phyloP scores from a whole-genome alignment of 1,140 invertebrate genomes.

The Euborellia annulipes region DNA sequence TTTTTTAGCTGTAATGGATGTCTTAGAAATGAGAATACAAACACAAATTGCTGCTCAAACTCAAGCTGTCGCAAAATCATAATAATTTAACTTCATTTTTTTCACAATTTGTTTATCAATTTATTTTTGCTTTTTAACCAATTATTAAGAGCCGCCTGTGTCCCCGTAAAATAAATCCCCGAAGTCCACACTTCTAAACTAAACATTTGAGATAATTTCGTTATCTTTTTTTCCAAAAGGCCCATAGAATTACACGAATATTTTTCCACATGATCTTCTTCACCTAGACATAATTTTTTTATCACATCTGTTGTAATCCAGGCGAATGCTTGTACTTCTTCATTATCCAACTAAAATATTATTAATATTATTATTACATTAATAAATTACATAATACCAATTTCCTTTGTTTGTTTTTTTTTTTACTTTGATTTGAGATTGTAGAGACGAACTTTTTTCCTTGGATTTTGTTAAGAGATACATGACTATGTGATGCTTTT shows the following conservation, averaged over 20 bases:
- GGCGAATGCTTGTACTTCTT: slow-evolving; percentile 8
- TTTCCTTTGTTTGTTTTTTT: too few species aligned
- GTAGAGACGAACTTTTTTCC: slow-evolving; percentile 8
- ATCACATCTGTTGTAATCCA: slow-evolving; percentile 5
- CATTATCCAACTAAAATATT: slow-evolving; percentile 6
- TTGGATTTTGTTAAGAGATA: slow-evolving; percentile 16
- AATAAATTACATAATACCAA: neutral
- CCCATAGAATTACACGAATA: neutral
- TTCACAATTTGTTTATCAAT: neutral
- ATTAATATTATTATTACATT: neutral
- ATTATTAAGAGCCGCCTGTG: neutral
- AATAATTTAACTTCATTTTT: neutral
- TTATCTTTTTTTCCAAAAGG: neutral
- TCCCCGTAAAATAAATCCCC: neutral
- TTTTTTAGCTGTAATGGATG: slow-evolving; percentile 5
- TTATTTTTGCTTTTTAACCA: slow-evolving; percentile 1
- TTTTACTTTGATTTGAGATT: slow-evolving; percentile 9
- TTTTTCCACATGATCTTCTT: neutral
- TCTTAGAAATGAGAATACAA: slow-evolving; percentile 1
- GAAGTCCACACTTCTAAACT: neutral
- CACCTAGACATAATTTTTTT: neutral
- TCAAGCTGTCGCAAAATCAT: neutral
- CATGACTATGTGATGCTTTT: slow-evolving; percentile 26
- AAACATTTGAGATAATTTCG: slow-evolving; percentile 2
- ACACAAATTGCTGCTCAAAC: slow-evolving; percentile 1